Evolutionary conservation across 2,797 vertebrate genomes (phyloP).

Genomic region (Lacerta agilis): DNA sequence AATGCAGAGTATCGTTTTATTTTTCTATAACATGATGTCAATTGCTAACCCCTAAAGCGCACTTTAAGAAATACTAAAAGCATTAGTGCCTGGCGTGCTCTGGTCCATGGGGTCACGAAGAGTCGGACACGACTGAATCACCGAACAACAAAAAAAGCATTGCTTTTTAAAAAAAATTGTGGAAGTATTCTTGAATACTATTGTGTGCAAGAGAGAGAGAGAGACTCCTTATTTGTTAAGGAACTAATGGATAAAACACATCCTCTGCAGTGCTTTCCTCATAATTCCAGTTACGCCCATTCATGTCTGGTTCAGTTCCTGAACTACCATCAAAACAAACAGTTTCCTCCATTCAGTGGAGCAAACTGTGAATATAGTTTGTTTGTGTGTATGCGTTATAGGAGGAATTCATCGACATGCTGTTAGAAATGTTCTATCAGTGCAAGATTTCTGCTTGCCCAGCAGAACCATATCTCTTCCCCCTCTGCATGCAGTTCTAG

Average conservation of each 20-base stretch:
- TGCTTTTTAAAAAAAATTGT: conserved; percentile 7
- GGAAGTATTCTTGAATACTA: background rate
- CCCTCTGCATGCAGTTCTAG: too few species aligned
- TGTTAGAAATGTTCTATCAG: too few species aligned
- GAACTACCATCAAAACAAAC: conserved; percentile 27
- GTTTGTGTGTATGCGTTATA: background rate
- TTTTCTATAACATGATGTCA: background rate
- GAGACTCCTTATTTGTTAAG: background rate
- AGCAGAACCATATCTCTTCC: too few species aligned
- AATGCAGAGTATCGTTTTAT: background rate
- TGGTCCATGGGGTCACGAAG: too few species aligned
- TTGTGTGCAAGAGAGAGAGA: background rate
- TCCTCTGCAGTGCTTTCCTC: conserved; percentile 16
- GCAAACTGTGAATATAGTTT: background rate
- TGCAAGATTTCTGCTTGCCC: too few species aligned
- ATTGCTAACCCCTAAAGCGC: background rate
- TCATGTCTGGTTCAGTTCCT: conserved; percentile 48
- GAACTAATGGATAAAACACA: conserved; percentile 38
- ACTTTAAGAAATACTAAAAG: background rate
- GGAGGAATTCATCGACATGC: too few species aligned
- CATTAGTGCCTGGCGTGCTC: background rate
- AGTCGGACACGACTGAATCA: too few species aligned
- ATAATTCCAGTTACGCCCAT: conserved; percentile 40
- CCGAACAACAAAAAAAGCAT: background rate
- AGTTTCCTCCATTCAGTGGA: conserved; percentile 17